phyloP scores from a whole-genome alignment of 2,888 invertebrate genomes.

The Ischnus inquisitorius region DNA sequence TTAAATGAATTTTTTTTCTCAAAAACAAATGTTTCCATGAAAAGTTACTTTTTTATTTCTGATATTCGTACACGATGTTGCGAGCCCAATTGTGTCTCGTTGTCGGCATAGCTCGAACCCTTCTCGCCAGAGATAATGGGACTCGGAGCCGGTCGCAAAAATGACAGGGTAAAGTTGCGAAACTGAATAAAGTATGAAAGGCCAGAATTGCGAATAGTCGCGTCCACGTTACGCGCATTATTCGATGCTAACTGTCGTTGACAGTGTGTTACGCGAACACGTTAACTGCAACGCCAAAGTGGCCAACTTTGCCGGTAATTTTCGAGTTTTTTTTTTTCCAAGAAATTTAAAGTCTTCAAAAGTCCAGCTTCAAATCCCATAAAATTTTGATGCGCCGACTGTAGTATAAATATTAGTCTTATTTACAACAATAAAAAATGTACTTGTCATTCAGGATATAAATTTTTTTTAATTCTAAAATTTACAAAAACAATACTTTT shows the following conservation, averaged over 20 bases:
- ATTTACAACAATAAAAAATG: no score
- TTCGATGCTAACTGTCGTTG: constrained; percentile 20
- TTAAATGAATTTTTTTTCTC: no score
- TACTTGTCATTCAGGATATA: no score
- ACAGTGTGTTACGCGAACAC: constrained; percentile 39
- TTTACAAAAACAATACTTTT: no score
- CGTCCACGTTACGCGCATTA: background rate
- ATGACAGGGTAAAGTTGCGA: constrained; percentile 48
- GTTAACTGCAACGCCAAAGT: constrained; percentile 37
- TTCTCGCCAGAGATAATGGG: constrained; percentile 28
- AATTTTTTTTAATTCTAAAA: no score
- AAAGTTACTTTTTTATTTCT: background rate
- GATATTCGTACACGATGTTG: constrained; percentile 2
- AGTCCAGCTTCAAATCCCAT: background rate
- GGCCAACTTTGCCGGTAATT: constrained; percentile 31
- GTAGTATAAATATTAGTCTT: constrained; percentile 6
- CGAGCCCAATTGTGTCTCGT: constrained; percentile 31
- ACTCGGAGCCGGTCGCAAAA: constrained; percentile 42
- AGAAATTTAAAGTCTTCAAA: constrained; percentile 8
- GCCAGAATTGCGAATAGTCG: constrained; percentile 31
- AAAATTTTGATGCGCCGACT: background rate
- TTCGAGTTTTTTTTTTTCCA: constrained; percentile 27
- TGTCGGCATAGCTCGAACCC: constrained; percentile 40
- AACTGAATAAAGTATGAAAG: constrained; percentile 52
- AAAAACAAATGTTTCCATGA: background rate